Evolutionary conservation across 2,113 vertebrate genomes (phyloP), one percentile per base, ranked within the genome.

Genomic region (Dolichotis patagonum): DNA sequence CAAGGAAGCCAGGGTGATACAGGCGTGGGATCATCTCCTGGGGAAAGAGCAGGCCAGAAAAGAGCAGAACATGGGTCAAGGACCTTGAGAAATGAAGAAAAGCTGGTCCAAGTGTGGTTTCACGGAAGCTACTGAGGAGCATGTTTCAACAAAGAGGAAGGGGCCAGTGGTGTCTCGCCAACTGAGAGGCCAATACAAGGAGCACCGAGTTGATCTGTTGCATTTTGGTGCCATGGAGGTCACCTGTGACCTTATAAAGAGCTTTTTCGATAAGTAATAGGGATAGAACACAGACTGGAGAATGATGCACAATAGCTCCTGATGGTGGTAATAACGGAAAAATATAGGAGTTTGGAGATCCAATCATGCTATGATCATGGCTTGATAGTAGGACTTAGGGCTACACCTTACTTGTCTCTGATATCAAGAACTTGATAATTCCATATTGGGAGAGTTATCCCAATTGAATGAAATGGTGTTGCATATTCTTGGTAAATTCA

Each of bases 281-380:
- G 32, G 2, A 28, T 7, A 46, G 69, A 77, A 92, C 69, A 17
- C 52, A 54, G 52, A 17, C 2, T 5, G 9, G 35, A 92, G 49
- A 43, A 35, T 28, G n/a, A 10, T 32, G 13, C 0, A 0, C 5
- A 28, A 49, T 14, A 17, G 2, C 8, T 49, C 56, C 56, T 24
- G 16, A 35, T 0, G 2, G 54, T 10, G 6, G 28, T 6, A 17
- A 24, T 60, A 30, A 52, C 35, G 30, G 35, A 38, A 73, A 35
- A 54, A 26, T 8, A 1, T 8, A 77, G 87, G 41, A 22, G 28
- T 38, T 30, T 4, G 7, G 60, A 71, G 22, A 60, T 89, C 80
- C 35, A 26, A 19, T 63, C 43, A 28, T 4, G 10, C 38, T 38
- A 3, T 3, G 7, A 26, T 17, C 14, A 0, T 10, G 24, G 38